phyloP scores from a whole-genome alignment of 2,888 invertebrate species.

The Habroteleia sp. region DNA sequence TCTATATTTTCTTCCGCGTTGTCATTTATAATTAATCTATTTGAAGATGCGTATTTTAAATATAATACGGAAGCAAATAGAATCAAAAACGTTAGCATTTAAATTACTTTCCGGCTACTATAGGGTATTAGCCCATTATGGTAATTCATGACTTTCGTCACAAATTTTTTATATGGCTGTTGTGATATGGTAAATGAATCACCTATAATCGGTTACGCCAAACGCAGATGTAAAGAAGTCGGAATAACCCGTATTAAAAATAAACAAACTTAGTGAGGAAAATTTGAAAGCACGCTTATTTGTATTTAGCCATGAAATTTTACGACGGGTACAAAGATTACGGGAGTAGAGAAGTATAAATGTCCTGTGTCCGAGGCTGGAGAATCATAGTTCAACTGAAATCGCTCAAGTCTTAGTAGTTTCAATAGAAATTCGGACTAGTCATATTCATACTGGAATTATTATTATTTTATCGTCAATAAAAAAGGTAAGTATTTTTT shows the following conservation, averaged over 20 bases:
- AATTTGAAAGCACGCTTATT: conserved; percentile 23
- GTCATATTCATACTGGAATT: neutral
- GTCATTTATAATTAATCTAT: too few species aligned
- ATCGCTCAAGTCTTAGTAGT: neutral
- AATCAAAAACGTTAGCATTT: too few species aligned
- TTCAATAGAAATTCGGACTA: too few species aligned
- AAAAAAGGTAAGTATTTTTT: neutral
- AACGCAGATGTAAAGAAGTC: conserved; percentile 15
- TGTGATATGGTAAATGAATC: conserved; percentile 30
- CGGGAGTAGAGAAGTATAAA: conserved; percentile 44
- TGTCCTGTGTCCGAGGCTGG: conserved; percentile 9
- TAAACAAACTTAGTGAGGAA: conserved; percentile 37
- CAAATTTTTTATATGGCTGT: conserved; percentile 6
- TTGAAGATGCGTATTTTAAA: too few species aligned
- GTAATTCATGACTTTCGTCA: conserved; percentile 23
- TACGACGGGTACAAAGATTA: conserved; percentile 16
- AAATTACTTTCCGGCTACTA: too few species aligned
- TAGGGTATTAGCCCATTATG: conserved; percentile 29
- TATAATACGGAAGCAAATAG: too few species aligned
- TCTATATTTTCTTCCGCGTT: too few species aligned
- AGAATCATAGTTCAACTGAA: conserved; percentile 18
- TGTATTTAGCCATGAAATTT: conserved; percentile 43
- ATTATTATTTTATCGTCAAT: too few species aligned
- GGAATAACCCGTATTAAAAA: conserved; percentile 42
- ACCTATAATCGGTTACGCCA: conserved; percentile 1